Evolutionary conservation across 2,888 invertebrate genomes (phyloP), one percentile per base, ranked within the genome.

Genomic region (Eupsilia transversa): DNA sequence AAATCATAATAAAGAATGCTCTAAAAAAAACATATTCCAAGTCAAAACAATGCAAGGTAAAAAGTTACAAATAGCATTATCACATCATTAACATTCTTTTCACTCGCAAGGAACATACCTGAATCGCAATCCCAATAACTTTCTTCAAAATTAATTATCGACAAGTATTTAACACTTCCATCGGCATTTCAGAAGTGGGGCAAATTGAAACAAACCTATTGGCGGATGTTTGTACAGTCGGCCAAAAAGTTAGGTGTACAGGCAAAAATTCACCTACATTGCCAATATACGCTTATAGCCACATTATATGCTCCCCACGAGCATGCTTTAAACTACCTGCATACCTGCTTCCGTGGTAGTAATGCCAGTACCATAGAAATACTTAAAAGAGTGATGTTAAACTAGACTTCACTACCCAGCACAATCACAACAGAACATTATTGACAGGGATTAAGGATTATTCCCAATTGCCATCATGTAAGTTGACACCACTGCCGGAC

Each of bases 131-230:
- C 17, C 64, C 72, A 76, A 84, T 80, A 84, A 84, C 87, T 86
- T 86, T 84, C 85, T 65, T 84, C 54, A 59, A 74, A 74, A 80
- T 84, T 81, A 75, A 77, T 86, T 84, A 84, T 80, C 69, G 77
- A 77, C 72, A 52, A 64, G 60, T 84, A 71, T 86, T 86, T 77
- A 74, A 74, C 86, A 86, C 84, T 74, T 82, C 65, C 49, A 74
- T 76, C 77, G 72, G 74, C 60, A 73, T 79, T 85, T 61, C 30
- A 63, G 33, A 87, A 87, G 86, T 83, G 64, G 84, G 70, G 30
- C 83, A 77, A 23, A 59, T 63, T 79, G 63, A 35, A 79, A 57
- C 49, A 71, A 70, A 54, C 71, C 43, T 52, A 79, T 5, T 46
- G 54, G 67, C 65, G 65, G 73, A 74, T 73, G 38, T 54, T 46